phyloP scores from a whole-genome alignment of 2,113 vertebrate genomes.

The Jaculus jaculus region DNA sequence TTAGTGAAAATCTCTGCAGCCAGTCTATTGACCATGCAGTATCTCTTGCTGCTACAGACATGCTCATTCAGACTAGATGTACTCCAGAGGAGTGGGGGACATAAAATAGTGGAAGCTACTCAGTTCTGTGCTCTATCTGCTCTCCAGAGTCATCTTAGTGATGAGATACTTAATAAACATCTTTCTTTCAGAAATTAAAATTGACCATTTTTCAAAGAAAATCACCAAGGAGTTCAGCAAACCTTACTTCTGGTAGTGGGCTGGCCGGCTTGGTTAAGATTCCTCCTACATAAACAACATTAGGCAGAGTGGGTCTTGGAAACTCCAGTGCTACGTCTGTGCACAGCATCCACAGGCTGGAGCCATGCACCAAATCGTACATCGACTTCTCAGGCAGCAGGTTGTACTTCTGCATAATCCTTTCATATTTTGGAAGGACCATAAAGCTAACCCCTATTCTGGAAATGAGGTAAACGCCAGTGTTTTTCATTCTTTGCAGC shows the following conservation, averaged over 20 bases:
- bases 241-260: conserved; percentile 95
- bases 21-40: fast-evolving
- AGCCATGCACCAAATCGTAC: conserved; percentile 95
- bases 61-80: not conserved
- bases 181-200: not conserved
- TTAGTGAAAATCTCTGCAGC: not conserved
- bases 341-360: conserved; percentile 98
- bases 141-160: not conserved
- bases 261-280: conserved; percentile 95
- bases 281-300: conserved; percentile 98
- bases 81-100: not conserved
- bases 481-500: conserved; percentile 93
- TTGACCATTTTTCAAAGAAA: conserved; percentile 53
- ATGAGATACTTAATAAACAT: not conserved
- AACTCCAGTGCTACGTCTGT: conserved; percentile 98
- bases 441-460: conserved; percentile 95
- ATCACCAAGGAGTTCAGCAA: conserved; percentile 79
- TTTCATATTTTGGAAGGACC: conserved; percentile 96
- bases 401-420: conserved; percentile 94
- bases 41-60: not conserved
- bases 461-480: conserved; percentile 93
- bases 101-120: not conserved
- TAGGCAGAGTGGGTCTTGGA: conserved; percentile 96
- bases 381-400: conserved; percentile 91
- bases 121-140: not conserved